phyloP scores from a whole-genome alignment of 1,140 invertebrate genomes.

The Pogonomyrmex barbatus region DNA sequence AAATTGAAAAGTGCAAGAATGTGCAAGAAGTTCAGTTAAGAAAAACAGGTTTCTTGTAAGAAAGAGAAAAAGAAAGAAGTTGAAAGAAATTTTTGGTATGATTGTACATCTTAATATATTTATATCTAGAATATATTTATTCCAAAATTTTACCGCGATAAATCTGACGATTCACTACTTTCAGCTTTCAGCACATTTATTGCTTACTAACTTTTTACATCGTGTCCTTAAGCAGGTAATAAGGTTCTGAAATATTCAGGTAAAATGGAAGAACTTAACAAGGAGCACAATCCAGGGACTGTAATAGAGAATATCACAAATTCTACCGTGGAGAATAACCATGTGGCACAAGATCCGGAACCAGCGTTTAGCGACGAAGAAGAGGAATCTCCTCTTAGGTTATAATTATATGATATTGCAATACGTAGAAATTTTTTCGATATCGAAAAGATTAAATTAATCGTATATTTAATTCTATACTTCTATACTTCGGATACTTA shows the following conservation, averaged over 20 bases:
- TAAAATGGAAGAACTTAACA: slow-evolving; percentile 87
- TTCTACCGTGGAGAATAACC: slow-evolving; percentile 83
- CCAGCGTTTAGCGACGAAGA: slow-evolving; percentile 94
- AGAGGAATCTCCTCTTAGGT: slow-evolving; percentile 87
- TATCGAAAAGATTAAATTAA: not conserved
- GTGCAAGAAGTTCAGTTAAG: no score
- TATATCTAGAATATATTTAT: not conserved
- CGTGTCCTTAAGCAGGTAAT: slow-evolving; percentile 83
- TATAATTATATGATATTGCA: not conserved
- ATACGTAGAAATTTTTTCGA: not conserved
- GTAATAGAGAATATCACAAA: slow-evolving; percentile 79
- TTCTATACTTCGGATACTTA: not conserved
- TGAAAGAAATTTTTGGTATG: no score
- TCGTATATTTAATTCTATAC: no score
- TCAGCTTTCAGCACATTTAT: slow-evolving; percentile 76
- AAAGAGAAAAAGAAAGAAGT: no score
- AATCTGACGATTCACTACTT: slow-evolving; percentile 64
- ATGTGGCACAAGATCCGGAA: slow-evolving; percentile 88
- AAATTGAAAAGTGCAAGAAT: no score
- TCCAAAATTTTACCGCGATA: slow-evolving; percentile 27
- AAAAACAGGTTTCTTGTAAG: no score
- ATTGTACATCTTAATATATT: no score
- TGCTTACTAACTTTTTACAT: slow-evolving; percentile 83
- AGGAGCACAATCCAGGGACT: slow-evolving; percentile 86
- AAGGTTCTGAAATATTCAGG: slow-evolving; percentile 85